Evolutionary conservation across 2,113 vertebrate genomes (phyloP), one percentile per base, ranked within the genome.

Genomic region (Myotis brandtii): DNA sequence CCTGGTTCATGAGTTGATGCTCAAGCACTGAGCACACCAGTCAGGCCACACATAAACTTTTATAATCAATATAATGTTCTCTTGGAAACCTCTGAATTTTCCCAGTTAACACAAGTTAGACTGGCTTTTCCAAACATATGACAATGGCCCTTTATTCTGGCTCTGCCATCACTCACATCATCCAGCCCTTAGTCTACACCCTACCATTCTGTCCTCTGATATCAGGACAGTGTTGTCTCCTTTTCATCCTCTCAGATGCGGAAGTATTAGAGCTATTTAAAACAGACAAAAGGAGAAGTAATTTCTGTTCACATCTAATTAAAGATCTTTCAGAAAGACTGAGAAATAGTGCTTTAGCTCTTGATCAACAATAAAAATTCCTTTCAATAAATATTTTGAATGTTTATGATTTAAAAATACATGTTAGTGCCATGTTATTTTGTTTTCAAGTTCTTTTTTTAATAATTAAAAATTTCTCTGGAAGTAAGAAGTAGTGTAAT

Each of bases 341-440:
- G 11, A 56, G 37, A 81, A 76, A 52, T 46, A 30, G 75, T 88
- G 10, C 13, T 84, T 4, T 48, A 85, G 70, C 59, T 73, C 43
- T 90, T 85, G 17, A 32, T 6, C 80, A 25, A 27, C 50, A 70
- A 73, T 96, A 86, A 95, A 93, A 93, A 46, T 46, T 85, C 32
- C 8, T 88, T 81, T 95, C 52, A 83, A 66, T 48, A 17, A 79
- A 56, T 64, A 84, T 37, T 91, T 92, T 95, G 34, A 81, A 11
- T 70, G 52, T 62, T 76, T 81, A 50, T 79, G 12, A 56, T 76
- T 89, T 85, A 67, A 86, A 84, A 82, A 62, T 40, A 25, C 59
- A 89, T 72, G 73, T 76, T 70, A 85, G 6, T 75, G 3, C 2
- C 25, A 59, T 46, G 1, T 3, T 34, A 90, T 62, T 91, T 92